Evolutionary conservation across 2,888 invertebrate species (phyloP).

Genomic region (Leucophenga montana): DNA sequence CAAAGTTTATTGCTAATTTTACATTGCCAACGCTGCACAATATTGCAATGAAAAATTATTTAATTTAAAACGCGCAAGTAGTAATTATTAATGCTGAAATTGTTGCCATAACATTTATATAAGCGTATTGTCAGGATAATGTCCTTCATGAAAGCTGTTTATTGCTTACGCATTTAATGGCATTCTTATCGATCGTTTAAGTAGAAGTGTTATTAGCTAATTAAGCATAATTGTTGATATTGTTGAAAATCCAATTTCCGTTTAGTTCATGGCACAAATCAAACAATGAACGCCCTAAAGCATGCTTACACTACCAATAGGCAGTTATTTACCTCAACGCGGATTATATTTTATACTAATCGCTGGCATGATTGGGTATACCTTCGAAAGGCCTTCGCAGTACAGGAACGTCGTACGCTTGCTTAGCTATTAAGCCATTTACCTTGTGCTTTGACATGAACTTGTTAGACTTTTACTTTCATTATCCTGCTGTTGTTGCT

Average conservation of each 20-base stretch:
- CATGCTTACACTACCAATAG: background rate
- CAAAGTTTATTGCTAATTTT: background rate
- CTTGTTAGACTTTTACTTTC: conserved; percentile 20
- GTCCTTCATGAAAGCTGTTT: conserved; percentile 42
- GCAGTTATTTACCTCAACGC: background rate
- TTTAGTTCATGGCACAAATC: too few relatives aligned
- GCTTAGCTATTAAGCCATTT: conserved; percentile 21
- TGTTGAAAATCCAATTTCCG: background rate
- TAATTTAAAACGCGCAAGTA: conserved; percentile 53
- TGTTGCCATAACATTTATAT: conserved; percentile 61
- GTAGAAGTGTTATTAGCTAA: background rate
- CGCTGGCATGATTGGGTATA: background rate
- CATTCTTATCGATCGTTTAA: too few relatives aligned
- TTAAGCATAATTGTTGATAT: background rate
- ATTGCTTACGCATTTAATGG: background rate
- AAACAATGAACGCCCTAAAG: conserved; percentile 12
- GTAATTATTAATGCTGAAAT: conserved; percentile 46
- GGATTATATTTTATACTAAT: conserved; percentile 3
- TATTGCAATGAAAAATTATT: conserved; percentile 42
- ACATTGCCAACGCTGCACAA: background rate
- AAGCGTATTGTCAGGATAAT: conserved; percentile 38
- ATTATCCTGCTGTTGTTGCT: conserved; percentile 25
- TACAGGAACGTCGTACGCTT: background rate
- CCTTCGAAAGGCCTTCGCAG: background rate
- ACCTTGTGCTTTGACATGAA: conserved; percentile 26